These are phyloP conservation scores for Fulmarus glacialis DNA, from an alignment of 2,113 vertebrate genomes.

Conservation along the genomic window DNA sequence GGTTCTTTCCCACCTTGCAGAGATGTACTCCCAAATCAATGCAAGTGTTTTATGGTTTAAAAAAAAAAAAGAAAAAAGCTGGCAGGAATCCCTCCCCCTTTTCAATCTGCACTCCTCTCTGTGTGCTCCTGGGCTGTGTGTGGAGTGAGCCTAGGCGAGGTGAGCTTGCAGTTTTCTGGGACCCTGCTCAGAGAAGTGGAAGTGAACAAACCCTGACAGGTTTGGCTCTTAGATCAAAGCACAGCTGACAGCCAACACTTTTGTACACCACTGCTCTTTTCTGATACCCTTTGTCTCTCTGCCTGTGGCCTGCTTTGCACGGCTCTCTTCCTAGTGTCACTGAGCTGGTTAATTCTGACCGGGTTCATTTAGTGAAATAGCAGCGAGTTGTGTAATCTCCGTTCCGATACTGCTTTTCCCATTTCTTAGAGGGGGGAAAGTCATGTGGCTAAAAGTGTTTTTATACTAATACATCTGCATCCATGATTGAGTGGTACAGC, in stretches of 20 bases:
- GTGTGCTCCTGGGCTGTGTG: not conserved
- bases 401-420: not conserved
- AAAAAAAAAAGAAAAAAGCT: not conserved
- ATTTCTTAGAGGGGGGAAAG: not conserved
- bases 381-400: not conserved
- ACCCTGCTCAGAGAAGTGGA: constrained; percentile 4
- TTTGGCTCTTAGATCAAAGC: constrained; percentile 35
- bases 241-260: not conserved
- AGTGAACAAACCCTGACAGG: not conserved
- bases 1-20: not conserved
- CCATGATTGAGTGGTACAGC: not conserved
- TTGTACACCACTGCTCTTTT: not conserved
- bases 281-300: not conserved
- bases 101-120: not conserved
- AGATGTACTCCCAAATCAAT: not conserved
- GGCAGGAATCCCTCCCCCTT: not conserved
- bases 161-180: constrained; percentile 41
- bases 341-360: not conserved
- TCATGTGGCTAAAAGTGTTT: not conserved
- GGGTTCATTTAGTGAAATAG: not conserved
- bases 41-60: not conserved
- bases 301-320: not conserved
- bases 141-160: not conserved
- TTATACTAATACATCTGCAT: not conserved
- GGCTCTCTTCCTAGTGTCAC: not conserved